A percentile compares a stretch with the other conserved stretches of the same genome.
Conservation (phyloP, 2,888 invertebrate species). For the Cinara cedri region DNA sequence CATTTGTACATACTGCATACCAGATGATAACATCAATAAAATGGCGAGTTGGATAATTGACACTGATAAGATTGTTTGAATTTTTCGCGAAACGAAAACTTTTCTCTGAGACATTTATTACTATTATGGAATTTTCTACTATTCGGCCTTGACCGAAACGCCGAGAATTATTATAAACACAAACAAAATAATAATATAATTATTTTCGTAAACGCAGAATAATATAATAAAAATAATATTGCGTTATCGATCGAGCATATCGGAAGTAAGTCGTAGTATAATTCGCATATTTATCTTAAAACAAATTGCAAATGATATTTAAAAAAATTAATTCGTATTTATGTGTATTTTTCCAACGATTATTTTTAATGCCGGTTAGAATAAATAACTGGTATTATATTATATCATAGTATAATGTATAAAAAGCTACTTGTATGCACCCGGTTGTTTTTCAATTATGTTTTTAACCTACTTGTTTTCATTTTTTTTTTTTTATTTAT, state of each 20-base stretch:
- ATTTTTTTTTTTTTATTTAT: no score
- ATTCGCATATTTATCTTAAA: no score
- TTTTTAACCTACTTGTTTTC: no score
- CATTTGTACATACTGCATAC: background rate
- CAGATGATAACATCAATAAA: conserved; percentile 35
- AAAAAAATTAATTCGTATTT: no score
- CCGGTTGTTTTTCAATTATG: no score
- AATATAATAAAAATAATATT: background rate
- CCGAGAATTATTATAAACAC: background rate
- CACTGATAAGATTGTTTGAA: background rate
- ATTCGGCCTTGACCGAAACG: conserved; percentile 12
- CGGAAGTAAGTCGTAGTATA: no score
- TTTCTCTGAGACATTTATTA: background rate
- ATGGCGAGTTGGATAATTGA: background rate
- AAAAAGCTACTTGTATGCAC: no score
- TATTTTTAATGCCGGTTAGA: no score
- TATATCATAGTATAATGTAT: no score
- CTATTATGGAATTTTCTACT: background rate
- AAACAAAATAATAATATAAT: background rate
- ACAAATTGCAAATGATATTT: no score
- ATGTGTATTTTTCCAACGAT: no score
- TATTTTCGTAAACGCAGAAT: conserved; percentile 13
- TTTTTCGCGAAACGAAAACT: conserved; percentile 9
- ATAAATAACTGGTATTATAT: no score
- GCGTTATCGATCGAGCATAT: background rate